These are phyloP conservation scores for Penaeus vannamei DNA, from an alignment of 1,140 invertebrate genomes.

Conservation along the genomic window DNA sequence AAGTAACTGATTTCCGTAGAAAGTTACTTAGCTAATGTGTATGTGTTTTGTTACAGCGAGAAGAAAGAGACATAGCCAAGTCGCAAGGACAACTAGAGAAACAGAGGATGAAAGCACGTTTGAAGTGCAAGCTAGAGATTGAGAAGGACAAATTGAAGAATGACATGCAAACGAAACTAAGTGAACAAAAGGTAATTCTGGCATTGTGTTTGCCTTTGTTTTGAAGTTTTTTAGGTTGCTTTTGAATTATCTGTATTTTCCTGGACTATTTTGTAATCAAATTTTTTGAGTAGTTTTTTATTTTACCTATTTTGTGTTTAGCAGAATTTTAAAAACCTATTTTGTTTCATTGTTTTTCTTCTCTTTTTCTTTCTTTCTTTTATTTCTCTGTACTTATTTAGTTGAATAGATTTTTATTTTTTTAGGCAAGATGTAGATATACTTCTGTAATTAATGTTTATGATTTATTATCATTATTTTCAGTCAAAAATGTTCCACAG, in stretches of 20 bases:
- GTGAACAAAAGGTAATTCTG: slow-evolving; percentile 76
- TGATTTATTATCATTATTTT: not conserved
- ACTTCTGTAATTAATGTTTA: not conserved
- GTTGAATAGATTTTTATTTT: too few species aligned
- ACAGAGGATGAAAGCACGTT: slow-evolving; percentile 73
- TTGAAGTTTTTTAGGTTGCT: not conserved
- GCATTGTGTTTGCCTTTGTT: slow-evolving; percentile 1
- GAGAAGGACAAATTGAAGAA: slow-evolving; percentile 80
- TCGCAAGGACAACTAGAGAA: slow-evolving; percentile 83
- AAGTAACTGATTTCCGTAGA: not conserved
- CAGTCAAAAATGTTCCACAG: slow-evolving; percentile 62
- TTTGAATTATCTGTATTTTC: too few species aligned
- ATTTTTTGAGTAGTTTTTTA: too few species aligned
- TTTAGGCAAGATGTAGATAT: not conserved
- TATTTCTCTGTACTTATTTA: too few species aligned
- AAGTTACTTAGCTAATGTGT: not conserved
- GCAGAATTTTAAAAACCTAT: not conserved
- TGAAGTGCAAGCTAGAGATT: slow-evolving; percentile 72
- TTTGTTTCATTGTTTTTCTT: too few species aligned
- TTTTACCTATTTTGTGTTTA: not conserved
- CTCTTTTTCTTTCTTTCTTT: too few species aligned
- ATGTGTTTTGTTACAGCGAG: slow-evolving; percentile 54
- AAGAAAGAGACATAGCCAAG: slow-evolving; percentile 71
- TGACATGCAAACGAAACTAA: slow-evolving; percentile 81
- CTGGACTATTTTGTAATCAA: too few species aligned